A percentile compares a stretch with the other conserved stretches of the same genome.
Evolutionary conservation across 2,113 vertebrate species (phyloP).

Genomic region (Catharus minimus): DNA sequence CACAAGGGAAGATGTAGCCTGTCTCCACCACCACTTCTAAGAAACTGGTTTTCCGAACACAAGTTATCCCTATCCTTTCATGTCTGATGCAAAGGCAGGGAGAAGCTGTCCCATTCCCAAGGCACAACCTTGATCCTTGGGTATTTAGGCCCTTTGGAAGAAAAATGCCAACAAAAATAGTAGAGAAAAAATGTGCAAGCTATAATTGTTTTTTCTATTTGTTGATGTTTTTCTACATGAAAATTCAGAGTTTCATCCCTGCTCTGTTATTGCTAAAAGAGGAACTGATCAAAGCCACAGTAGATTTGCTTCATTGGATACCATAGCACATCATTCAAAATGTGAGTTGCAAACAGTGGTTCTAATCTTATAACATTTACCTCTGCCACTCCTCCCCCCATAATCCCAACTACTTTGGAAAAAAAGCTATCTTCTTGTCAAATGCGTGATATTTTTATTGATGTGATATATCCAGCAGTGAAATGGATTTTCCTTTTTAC

Average conservation of each 20-base stretch:
- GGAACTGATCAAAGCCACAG: slow-evolving; percentile 46
- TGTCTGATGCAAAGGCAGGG: not conserved
- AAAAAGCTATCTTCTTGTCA: slow-evolving; percentile 36
- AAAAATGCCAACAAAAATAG: not conserved
- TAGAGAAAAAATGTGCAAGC: not conserved
- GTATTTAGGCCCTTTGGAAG: not conserved
- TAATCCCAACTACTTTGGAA: not conserved
- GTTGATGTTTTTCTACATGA: not conserved
- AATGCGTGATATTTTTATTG: slow-evolving; percentile 39
- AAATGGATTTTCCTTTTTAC: slow-evolving; percentile 54
- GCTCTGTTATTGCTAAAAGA: not conserved
- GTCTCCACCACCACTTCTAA: not conserved
- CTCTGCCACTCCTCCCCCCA: slow-evolving; percentile 2
- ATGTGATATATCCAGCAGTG: not conserved
- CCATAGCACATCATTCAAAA: slow-evolving; percentile 43
- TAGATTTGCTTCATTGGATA: slow-evolving; percentile 23
- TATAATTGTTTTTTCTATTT: not conserved
- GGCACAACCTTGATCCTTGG: not conserved
- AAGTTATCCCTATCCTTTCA: not conserved
- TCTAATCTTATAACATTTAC: slow-evolving; percentile 48
- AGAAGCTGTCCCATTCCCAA: not conserved
- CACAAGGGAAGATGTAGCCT: not conserved
- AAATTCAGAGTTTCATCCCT: not conserved
- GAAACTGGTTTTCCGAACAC: not conserved
- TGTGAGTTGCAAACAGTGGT: slow-evolving; percentile 47